A percentile compares a stretch with the other conserved stretches of the same genome.
These are phyloP conservation scores for Amphipyra tragopoginis DNA, from an alignment of 2,888 invertebrate species.

Conservation along the genomic window DNA sequence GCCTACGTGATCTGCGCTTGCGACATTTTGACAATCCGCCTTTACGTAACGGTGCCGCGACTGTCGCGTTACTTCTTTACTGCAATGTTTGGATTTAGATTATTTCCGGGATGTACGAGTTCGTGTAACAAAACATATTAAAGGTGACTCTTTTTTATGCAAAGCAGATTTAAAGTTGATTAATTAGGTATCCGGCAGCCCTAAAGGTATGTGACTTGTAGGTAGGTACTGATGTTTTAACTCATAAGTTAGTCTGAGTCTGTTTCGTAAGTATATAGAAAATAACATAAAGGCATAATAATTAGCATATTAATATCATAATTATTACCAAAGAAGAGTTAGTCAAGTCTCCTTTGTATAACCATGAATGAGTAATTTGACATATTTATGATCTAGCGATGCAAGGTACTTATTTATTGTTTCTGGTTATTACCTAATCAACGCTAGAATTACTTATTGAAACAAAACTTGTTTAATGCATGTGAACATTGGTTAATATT, in stretches of 20 bases:
- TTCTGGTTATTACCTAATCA: conserved; percentile 49
- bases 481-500: conserved; percentile 45
- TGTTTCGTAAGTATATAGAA: neutral
- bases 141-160: too few relatives aligned
- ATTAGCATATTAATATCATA: conserved; percentile 34
- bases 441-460: conserved; percentile 38
- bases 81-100: conserved; percentile 28
- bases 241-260: neutral
- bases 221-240: too few relatives aligned
- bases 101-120: conserved; percentile 23
- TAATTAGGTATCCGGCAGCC: too few relatives aligned
- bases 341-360: conserved; percentile 21
- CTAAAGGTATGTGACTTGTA: too few relatives aligned
- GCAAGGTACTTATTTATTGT: conserved; percentile 34
- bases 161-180: too few relatives aligned
- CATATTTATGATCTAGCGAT: conserved; percentile 37
- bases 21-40: conserved; percentile 83
- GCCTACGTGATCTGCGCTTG: conserved; percentile 79
- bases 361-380: conserved; percentile 28
- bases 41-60: conserved; percentile 74
- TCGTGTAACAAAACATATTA: too few relatives aligned
- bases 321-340: conserved; percentile 18
- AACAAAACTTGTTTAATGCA: conserved; percentile 47
- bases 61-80: conserved; percentile 48
- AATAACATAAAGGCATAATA: conserved; percentile 16